Evolutionary conservation across 1,140 invertebrate species (phyloP).

Genomic region (Drosophila insularis): DNA sequence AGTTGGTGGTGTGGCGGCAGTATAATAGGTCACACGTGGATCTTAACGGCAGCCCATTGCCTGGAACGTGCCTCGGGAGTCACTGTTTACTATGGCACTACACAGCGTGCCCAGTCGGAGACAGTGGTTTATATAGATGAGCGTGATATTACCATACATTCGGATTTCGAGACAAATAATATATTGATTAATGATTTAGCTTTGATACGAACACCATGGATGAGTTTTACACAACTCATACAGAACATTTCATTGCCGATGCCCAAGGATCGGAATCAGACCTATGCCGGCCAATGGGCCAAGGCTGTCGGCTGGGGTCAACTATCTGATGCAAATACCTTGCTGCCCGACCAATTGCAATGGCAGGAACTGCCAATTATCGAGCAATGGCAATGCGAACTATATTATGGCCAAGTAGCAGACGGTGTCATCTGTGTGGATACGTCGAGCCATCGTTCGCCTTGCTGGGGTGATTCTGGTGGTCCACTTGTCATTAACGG

Average conservation of each 20-base stretch:
- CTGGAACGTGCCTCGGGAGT: fast-evolving
- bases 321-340: background rate
- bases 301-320: background rate
- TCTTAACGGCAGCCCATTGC: constrained; percentile 9
- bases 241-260: background rate
- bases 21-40: background rate
- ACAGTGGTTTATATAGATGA: background rate
- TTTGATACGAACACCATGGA: background rate
- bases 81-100: background rate
- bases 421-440: no score
- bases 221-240: background rate
- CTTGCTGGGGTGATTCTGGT: constrained; percentile 49
- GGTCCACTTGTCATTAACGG: constrained; percentile 41
- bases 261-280: background rate
- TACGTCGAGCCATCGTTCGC: no score
- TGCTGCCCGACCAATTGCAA: background rate
- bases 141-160: background rate
- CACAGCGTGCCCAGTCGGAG: background rate
- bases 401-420: no score
- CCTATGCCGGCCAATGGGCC: background rate
- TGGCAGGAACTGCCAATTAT: no score
- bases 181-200: background rate
- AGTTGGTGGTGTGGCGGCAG: background rate
- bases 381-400: no score
- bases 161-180: background rate